These are phyloP conservation scores for Drosophila borealis DNA, from an alignment of 2,888 invertebrate genomes.

Conservation along the genomic window DNA sequence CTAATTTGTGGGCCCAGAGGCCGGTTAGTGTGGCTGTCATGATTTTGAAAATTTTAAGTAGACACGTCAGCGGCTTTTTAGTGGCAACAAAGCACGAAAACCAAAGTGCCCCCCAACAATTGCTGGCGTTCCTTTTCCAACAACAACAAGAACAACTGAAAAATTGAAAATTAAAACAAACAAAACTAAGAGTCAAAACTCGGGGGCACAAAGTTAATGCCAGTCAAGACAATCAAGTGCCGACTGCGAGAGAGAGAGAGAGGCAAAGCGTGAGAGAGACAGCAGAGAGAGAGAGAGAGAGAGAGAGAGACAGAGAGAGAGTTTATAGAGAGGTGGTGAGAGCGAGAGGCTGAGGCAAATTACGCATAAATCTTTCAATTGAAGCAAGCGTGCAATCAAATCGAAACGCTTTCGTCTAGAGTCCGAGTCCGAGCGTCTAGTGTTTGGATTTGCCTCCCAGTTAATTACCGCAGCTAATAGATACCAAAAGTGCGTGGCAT, in stretches of 20 bases:
- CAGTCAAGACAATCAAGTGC: conserved; percentile 68
- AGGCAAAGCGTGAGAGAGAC: conserved; percentile 3
- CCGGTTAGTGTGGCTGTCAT: conserved; percentile 59
- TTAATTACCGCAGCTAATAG: conserved; percentile 56
- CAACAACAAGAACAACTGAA: conserved; percentile 26
- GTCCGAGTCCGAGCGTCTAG: conserved; percentile 14
- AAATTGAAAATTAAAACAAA: conserved; percentile 65
- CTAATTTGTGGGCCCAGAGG: conserved; percentile 64
- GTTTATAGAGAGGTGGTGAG: not conserved
- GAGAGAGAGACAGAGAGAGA: conserved; percentile 2
- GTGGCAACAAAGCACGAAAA: conserved; percentile 60
- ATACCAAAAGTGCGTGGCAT: conserved; percentile 7
- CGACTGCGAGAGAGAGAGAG: not conserved
- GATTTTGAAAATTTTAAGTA: conserved; percentile 69
- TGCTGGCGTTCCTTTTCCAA: conserved; percentile 43
- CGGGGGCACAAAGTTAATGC: conserved; percentile 66
- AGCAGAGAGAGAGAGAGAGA: conserved; percentile 10
- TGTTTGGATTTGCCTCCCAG: conserved; percentile 68
- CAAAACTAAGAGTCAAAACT: conserved; percentile 56
- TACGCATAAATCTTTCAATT: conserved; percentile 82
- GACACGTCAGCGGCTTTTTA: conserved; percentile 74
- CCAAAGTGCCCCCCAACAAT: conserved; percentile 66
- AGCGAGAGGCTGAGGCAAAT: conserved; percentile 43
- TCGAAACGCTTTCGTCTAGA: conserved; percentile 18
- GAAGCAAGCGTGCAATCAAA: conserved; percentile 36